Conservation (phyloP, 1,140 invertebrate species). For the Plutomurus gul region DNA sequence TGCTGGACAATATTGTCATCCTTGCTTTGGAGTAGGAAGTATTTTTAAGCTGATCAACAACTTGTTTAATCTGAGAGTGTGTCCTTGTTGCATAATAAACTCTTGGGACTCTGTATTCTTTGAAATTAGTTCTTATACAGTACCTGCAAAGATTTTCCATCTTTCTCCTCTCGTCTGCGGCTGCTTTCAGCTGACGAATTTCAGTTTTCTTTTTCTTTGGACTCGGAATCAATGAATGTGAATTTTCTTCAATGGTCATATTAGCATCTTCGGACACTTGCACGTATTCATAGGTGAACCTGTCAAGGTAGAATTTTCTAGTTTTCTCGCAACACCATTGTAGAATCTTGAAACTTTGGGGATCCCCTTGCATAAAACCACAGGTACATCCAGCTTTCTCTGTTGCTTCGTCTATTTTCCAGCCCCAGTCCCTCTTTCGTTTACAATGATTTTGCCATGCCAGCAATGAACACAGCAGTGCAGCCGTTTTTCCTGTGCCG, state of each 20-base stretch:
- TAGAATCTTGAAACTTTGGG: background rate
- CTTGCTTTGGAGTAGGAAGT: background rate
- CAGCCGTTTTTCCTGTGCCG: constrained; percentile 45
- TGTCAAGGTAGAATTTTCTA: background rate
- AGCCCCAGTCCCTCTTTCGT: background rate
- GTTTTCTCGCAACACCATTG: background rate
- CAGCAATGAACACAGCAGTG: constrained; percentile 29
- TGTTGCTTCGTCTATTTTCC: background rate
- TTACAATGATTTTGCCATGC: constrained; percentile 33
- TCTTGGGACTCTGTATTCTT: background rate
- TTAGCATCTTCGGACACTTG: background rate
- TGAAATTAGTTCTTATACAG: background rate
- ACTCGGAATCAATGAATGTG: background rate
- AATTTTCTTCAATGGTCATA: background rate
- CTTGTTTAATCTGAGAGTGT: constrained; percentile 38
- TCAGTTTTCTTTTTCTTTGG: background rate
- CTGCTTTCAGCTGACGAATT: background rate
- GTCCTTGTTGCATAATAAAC: constrained; percentile 42
- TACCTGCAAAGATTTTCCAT: background rate
- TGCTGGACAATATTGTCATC: constrained; percentile 36
- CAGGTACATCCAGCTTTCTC: background rate
- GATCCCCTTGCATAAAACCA: background rate
- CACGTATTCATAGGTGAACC: background rate
- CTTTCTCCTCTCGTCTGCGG: background rate
- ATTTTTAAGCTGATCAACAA: constrained; percentile 29